These are phyloP conservation scores for Ochropacha duplaris DNA, from an alignment of 2,888 invertebrate species.

Conservation along the genomic window DNA sequence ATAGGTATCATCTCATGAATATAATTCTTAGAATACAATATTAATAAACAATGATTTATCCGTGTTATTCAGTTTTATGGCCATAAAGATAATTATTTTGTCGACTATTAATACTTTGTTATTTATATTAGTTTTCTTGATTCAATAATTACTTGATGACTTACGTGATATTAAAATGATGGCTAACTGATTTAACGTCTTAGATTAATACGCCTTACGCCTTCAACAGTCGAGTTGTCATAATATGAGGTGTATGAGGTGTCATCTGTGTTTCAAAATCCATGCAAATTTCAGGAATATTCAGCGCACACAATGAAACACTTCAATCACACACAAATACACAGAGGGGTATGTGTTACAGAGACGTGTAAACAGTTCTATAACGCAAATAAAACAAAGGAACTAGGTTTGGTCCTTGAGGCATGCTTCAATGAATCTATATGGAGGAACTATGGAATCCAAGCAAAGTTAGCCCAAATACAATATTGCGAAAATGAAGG, in stretches of 20 bases:
- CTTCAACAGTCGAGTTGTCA: no score
- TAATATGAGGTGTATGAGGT: no score
- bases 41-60: not conserved
- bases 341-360: constrained; percentile 65
- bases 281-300: constrained; percentile 50
- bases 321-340: constrained; percentile 69
- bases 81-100: not conserved
- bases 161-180: no score
- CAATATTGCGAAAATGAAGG: constrained; percentile 55
- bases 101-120: no score
- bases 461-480: constrained; percentile 49
- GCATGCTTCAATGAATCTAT: constrained; percentile 62
- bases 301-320: constrained; percentile 62
- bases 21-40: not conserved
- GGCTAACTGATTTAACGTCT: no score
- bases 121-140: no score
- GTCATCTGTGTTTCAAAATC: not conserved
- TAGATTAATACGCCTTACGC: no score
- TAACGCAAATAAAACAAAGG: constrained; percentile 28
- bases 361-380: constrained; percentile 47
- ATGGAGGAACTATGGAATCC: constrained; percentile 51
- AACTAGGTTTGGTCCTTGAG: constrained; percentile 50
- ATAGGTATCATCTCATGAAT: no score
- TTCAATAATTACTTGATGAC: no score
- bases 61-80: not conserved